A percentile compares a stretch with the other conserved stretches of the same genome.
Conservation (phyloP, 1,140 invertebrate species). For the Bombus superbus region DNA sequence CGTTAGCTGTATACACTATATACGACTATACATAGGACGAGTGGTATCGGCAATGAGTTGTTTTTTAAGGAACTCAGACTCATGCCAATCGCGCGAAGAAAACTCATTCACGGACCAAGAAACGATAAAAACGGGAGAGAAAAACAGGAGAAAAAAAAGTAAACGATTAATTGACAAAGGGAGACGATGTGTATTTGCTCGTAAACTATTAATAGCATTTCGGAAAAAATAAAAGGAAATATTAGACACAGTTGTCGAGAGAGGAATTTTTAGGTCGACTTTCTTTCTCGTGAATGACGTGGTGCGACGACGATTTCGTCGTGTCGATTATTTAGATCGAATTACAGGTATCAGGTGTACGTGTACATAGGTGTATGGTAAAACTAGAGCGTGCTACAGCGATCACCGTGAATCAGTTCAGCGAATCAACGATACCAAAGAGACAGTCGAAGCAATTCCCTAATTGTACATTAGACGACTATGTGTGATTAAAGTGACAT, state of each 20-base stretch:
- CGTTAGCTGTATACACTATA: constrained; percentile 7
- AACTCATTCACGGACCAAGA: constrained; percentile 62
- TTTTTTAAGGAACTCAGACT: not conserved
- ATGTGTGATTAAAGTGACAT: constrained; percentile 42
- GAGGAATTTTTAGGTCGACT: not conserved
- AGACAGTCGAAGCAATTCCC: constrained; percentile 44
- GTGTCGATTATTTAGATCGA: constrained; percentile 36
- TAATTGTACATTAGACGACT: constrained; percentile 60
- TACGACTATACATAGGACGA: constrained; percentile 9
- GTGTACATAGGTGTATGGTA: constrained; percentile 52
- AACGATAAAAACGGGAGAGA: constrained; percentile 31
- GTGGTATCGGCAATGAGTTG: constrained; percentile 15
- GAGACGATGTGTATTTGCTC: not conserved
- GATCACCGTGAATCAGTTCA: constrained; percentile 66
- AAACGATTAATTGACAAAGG: not conserved
- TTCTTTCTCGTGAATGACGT: not conserved
- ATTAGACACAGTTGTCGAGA: not conserved
- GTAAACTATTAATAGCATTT: constrained; percentile 15
- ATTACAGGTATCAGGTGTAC: constrained; percentile 44
- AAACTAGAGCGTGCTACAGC: constrained; percentile 16
- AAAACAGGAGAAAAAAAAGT: not conserved
- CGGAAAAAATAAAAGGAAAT: not conserved
- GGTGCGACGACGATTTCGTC: constrained; percentile 9
- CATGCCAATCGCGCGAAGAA: constrained; percentile 34
- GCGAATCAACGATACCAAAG: constrained; percentile 60